Evolutionary conservation across 64 coral and sea anemone genomes (phyloP).

Genomic region (Actinia equina): DNA sequence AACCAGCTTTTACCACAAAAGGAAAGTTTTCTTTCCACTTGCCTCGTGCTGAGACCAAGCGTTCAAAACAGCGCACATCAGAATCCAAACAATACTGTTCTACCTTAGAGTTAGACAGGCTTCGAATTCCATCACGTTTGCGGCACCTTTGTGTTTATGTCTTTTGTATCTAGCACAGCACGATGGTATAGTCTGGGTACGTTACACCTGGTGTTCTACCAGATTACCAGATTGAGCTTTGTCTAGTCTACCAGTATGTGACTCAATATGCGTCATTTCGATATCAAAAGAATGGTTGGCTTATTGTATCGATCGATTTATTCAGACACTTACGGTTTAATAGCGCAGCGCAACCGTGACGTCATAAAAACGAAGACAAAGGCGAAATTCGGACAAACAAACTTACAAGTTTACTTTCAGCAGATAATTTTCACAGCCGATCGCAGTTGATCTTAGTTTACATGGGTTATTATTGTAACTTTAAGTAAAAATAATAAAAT

Average conservation of each 20-base stretch:
- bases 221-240: neutral
- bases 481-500: too few species aligned
- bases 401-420: too few species aligned
- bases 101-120: neutral
- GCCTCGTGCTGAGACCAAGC: neutral
- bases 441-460: too few species aligned
- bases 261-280: neutral
- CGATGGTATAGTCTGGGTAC: neutral
- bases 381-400: too few species aligned
- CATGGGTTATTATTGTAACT: too few species aligned
- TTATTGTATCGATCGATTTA: neutral
- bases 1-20: neutral
- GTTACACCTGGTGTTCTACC: neutral
- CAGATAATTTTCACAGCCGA: too few species aligned
- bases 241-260: neutral
- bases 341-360: too few species aligned
- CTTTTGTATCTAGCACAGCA: neutral
- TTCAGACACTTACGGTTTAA: too few species aligned
- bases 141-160: neutral
- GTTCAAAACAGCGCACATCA: neutral
- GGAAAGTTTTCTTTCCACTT: neutral
- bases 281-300: neutral
- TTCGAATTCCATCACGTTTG: too few species aligned
- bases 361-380: too few species aligned
- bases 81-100: neutral